Percentiles rank a stretch among this genome's conserved stretches.
phyloP scores from a whole-genome alignment of 2,113 vertebrate genomes.

The Helogale parvula region DNA sequence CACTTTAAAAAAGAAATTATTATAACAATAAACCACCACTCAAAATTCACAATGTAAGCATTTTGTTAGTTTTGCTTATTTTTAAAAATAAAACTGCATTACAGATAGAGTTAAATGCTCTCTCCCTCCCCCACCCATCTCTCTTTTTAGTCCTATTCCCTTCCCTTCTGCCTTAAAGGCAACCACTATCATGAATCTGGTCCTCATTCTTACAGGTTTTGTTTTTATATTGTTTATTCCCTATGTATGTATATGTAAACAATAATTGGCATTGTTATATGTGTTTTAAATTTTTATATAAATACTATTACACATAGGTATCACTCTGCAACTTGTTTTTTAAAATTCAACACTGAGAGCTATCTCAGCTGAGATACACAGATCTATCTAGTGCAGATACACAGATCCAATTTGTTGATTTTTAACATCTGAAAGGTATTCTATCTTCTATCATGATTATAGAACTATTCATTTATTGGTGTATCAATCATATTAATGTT shows the following conservation, averaged over 20 bases:
- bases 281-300: constrained; percentile 36
- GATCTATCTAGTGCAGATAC: neutral
- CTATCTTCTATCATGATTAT: neutral
- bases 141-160: neutral
- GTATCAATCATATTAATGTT: constrained; percentile 17
- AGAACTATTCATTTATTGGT: neutral
- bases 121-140: neutral
- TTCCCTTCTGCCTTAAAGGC: neutral
- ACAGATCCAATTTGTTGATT: neutral
- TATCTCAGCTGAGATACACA: neutral
- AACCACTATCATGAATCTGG: neutral
- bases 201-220: neutral
- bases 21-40: neutral
- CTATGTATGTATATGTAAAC: neutral
- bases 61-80: neutral
- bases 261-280: neutral
- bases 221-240: neutral
- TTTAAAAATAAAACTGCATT: neutral
- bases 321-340: constrained; percentile 32
- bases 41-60: constrained; percentile 39
- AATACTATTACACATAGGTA: neutral
- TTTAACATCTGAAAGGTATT: constrained; percentile 24
- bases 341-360: constrained; percentile 22
- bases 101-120: neutral
- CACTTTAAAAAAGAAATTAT: neutral